phyloP scores from a whole-genome alignment of 2,113 vertebrate species.

The Python bivittatus region DNA sequence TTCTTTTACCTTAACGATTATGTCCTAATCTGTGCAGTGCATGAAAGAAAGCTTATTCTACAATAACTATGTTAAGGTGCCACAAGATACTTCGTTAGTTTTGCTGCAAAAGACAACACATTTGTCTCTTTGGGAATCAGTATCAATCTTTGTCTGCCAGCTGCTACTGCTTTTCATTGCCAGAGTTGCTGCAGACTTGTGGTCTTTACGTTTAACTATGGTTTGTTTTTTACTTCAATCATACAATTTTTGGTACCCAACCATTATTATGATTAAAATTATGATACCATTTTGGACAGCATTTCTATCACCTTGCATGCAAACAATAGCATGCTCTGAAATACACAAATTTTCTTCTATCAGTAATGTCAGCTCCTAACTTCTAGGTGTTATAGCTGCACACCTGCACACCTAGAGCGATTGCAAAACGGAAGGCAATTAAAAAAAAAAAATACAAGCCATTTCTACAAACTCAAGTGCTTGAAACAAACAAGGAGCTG shows the following conservation, averaged over 20 bases:
- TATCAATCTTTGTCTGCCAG: neutral
- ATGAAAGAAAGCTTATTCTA: neutral
- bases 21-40: neutral
- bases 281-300: neutral
- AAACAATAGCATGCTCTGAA: neutral
- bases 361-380: neutral
- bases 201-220: neutral
- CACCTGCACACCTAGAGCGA: neutral
- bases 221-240: neutral
- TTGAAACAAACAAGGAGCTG: neutral
- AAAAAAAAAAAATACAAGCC: neutral
- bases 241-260: neutral
- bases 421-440: neutral
- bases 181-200: neutral
- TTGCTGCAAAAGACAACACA: neutral
- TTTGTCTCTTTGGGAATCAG: neutral
- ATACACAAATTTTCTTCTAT: neutral
- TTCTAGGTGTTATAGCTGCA: neutral
- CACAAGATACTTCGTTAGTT: neutral
- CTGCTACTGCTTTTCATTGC: conserved; percentile 13
- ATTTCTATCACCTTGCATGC: neutral
- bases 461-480: neutral
- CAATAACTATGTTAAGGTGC: neutral
- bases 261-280: neutral
- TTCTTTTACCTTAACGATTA: neutral